Conservation (phyloP, 2,113 vertebrate species). For the Strigops habroptila region DNA sequence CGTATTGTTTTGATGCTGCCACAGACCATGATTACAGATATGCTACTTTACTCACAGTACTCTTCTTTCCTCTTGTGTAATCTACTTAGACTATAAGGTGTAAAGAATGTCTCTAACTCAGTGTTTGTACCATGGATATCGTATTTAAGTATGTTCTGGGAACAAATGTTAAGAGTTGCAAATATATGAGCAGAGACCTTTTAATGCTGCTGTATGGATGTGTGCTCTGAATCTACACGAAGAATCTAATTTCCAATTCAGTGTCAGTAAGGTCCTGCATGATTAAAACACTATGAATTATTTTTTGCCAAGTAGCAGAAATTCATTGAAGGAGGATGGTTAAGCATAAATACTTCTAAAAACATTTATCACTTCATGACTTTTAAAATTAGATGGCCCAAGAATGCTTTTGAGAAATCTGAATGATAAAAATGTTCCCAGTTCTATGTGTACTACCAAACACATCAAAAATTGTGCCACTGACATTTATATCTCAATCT, state of each 20-base stretch:
- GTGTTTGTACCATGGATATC: background rate
- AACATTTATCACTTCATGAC: background rate
- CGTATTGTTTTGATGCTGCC: background rate
- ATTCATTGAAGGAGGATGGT: background rate
- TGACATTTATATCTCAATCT: constrained; percentile 7
- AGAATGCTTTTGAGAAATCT: constrained; percentile 19
- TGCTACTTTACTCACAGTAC: background rate
- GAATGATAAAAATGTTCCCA: background rate
- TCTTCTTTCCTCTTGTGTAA: background rate
- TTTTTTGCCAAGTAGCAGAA: constrained; percentile 1
- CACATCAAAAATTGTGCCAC: background rate
- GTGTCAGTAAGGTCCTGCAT: background rate
- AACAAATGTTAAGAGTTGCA: background rate
- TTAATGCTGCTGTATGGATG: background rate
- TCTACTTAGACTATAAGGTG: background rate
- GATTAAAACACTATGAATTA: background rate
- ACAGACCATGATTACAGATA: background rate
- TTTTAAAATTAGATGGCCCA: background rate
- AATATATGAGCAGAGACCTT: background rate
- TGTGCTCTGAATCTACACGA: background rate
- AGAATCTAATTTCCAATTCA: background rate
- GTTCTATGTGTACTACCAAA: background rate
- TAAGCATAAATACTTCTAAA: background rate
- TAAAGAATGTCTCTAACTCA: background rate
- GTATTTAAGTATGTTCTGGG: background rate